phyloP scores from a whole-genome alignment of 2,113 vertebrate genomes.

The Rhynchomys soricoides region DNA sequence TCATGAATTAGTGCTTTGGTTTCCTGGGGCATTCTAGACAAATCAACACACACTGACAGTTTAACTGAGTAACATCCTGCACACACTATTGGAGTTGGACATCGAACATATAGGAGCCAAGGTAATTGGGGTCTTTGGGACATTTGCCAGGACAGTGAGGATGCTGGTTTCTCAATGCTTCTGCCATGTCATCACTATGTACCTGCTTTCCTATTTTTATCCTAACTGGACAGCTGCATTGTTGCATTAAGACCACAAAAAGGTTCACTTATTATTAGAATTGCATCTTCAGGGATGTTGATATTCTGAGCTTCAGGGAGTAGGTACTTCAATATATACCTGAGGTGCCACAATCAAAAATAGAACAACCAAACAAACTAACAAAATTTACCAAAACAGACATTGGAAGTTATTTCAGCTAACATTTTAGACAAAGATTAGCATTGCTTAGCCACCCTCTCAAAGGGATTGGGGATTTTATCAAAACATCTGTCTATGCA shows the following conservation, averaged over 20 bases:
- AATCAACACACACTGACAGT: neutral
- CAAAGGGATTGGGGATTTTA: neutral
- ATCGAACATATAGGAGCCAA: neutral
- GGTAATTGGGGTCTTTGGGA: neutral
- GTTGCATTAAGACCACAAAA: too few relatives aligned
- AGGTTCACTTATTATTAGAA: neutral
- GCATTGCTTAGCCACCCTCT: neutral
- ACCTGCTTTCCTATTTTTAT: neutral
- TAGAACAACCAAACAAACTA: too few relatives aligned
- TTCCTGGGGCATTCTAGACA: neutral
- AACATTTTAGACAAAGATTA: neutral
- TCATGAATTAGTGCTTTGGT: neutral
- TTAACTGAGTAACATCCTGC: neutral
- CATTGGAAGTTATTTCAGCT: neutral
- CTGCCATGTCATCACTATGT: accelerated
- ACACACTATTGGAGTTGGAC: neutral
- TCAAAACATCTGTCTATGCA: neutral
- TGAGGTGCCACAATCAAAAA: neutral
- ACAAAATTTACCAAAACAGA: neutral
- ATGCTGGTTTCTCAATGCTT: accelerated
- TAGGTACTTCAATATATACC: neutral
- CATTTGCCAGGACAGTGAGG: accelerated
- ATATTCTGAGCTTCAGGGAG: neutral
- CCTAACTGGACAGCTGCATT: neutral
- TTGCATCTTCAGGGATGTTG: neutral